phyloP scores from a whole-genome alignment of 2,888 invertebrate genomes.

The Adelphocoris suturalis region DNA sequence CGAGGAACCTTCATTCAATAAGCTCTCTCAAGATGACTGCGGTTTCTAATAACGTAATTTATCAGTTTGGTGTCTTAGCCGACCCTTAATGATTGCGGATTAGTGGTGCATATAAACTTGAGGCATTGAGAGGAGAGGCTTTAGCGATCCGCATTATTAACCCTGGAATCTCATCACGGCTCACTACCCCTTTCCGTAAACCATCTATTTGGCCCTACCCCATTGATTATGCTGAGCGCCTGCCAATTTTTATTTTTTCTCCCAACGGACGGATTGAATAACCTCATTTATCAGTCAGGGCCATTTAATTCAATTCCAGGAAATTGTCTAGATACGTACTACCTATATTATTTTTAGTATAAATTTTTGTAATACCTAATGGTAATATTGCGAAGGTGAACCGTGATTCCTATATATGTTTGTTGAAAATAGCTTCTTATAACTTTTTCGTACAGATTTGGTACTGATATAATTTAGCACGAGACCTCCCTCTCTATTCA shows the following conservation, averaged over 20 bases:
- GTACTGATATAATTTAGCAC: no score
- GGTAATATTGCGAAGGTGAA: no score
- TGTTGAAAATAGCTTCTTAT: no score
- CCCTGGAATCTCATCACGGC: conserved; percentile 36
- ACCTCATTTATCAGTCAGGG: not conserved
- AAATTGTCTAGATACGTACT: not conserved
- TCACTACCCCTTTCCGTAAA: conserved; percentile 26
- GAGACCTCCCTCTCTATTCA: no score
- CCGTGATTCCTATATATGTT: no score
- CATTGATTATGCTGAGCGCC: conserved; percentile 15
- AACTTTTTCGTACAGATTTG: no score
- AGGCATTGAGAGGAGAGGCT: conserved; percentile 45
- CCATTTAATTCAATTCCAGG: not conserved
- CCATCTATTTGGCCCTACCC: conserved; percentile 9
- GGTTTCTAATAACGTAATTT: conserved; percentile 62
- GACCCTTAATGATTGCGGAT: conserved; percentile 44
- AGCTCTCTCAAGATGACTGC: conserved; percentile 49
- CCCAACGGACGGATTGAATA: not conserved
- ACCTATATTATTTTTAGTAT: no score
- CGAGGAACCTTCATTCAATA: conserved; percentile 41
- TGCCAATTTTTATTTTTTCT: conserved; percentile 13
- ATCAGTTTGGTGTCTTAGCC: conserved; percentile 39
- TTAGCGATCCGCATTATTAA: conserved; percentile 41
- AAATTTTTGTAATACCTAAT: no score
- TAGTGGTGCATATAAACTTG: conserved; percentile 54